Evolutionary conservation across 2,797 vertebrate species (phyloP).

Genomic region (Scolopax rusticola): DNA sequence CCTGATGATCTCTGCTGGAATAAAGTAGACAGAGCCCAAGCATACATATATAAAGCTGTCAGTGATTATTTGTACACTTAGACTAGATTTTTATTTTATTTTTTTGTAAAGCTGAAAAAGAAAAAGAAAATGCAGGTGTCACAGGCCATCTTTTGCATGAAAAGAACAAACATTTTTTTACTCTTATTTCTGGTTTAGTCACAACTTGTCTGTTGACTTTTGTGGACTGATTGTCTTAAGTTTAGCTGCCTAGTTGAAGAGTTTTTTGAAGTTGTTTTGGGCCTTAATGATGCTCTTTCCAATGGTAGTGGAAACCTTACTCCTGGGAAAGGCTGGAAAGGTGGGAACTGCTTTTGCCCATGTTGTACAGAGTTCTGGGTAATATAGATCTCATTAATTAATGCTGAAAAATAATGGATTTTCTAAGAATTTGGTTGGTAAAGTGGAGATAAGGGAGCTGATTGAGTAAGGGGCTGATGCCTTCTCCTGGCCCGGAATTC

Average conservation of each 20-base stretch:
- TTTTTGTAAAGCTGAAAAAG: neutral
- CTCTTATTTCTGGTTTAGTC: neutral
- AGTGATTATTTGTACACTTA: neutral
- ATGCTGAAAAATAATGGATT: constrained; percentile 37
- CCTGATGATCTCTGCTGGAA: neutral
- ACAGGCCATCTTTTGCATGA: neutral
- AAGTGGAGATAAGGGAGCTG: constrained; percentile 33
- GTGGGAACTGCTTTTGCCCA: neutral
- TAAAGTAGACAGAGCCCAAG: neutral
- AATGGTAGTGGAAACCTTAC: neutral
- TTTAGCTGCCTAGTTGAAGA: neutral
- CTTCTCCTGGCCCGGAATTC: neutral
- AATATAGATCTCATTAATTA: constrained; percentile 20
- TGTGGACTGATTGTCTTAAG: neutral
- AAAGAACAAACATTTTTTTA: too few relatives aligned
- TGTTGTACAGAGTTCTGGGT: constrained; percentile 19
- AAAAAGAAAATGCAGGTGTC: neutral
- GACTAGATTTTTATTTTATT: too few relatives aligned
- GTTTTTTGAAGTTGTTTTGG: neutral
- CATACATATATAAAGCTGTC: neutral
- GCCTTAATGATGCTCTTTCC: neutral
- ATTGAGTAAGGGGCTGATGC: neutral
- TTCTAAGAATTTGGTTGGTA: constrained; percentile 25
- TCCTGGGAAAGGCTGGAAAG: neutral
- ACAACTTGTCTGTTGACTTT: neutral